Percentiles rank a stretch among this genome's conserved stretches.
phyloP scores from a whole-genome alignment of 2,888 invertebrate species.

The Lamellibrachia satsuma region DNA sequence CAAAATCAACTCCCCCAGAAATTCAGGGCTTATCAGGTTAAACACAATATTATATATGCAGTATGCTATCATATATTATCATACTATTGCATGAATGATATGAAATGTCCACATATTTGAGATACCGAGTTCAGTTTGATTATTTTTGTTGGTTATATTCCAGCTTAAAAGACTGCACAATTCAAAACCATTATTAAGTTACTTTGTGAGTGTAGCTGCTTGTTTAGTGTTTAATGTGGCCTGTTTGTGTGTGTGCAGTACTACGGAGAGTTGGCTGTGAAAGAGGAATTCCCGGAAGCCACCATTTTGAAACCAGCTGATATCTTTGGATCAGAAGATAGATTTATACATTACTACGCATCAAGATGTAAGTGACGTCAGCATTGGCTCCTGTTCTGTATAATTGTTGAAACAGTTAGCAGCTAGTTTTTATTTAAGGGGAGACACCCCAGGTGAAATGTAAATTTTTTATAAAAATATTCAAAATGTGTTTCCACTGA shows the following conservation, averaged over 20 bases:
- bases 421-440: neutral
- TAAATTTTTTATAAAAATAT: too few species aligned
- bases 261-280: conserved; percentile 87
- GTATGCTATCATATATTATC: neutral
- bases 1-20: too few species aligned
- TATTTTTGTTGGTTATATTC: neutral
- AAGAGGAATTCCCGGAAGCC: conserved; percentile 93
- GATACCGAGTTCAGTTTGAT: neutral
- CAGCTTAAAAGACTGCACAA: neutral
- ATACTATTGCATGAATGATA: neutral
- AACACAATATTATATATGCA: neutral
- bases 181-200: neutral
- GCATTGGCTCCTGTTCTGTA: neutral
- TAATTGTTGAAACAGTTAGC: neutral
- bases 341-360: conserved; percentile 73
- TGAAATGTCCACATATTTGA: neutral
- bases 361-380: neutral
- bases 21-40: too few species aligned
- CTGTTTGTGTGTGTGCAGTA: conserved; percentile 64
- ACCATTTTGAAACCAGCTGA: conserved; percentile 92
- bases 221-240: neutral
- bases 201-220: neutral
- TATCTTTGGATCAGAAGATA: conserved; percentile 89
- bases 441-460: too few species aligned
- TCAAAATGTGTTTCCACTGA: too few species aligned